These are phyloP conservation scores for Chelonus insularis DNA, from an alignment of 1,140 invertebrate genomes.

Conservation along the genomic window DNA sequence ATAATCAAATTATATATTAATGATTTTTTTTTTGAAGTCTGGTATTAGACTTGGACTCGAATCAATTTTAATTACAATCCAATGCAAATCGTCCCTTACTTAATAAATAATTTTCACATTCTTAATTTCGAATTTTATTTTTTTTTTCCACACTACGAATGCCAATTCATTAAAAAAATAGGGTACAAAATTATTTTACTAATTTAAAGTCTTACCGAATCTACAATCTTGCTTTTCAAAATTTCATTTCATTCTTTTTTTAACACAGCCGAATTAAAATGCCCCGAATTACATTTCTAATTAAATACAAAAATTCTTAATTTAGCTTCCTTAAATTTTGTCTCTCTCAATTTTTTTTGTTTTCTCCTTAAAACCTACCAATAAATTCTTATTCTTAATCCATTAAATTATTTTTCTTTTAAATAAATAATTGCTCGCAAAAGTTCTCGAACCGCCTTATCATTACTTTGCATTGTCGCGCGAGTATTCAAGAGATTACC, in stretches of 20 bases:
- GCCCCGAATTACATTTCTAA: slow-evolving; percentile 40
- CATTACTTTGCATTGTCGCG: slow-evolving; percentile 7
- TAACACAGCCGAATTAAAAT: slow-evolving; percentile 61
- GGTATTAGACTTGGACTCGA: too few species aligned
- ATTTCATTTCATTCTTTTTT: slow-evolving; percentile 28
- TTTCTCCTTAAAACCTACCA: slow-evolving; percentile 10
- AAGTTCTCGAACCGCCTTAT: slow-evolving; percentile 6
- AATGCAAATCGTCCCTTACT: slow-evolving; percentile 33
- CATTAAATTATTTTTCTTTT: background rate
- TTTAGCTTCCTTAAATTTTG: slow-evolving; percentile 30
- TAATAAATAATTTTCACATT: slow-evolving; percentile 36
- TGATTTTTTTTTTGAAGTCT: too few species aligned
- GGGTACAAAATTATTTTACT: slow-evolving; percentile 58
- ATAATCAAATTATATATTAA: too few species aligned
- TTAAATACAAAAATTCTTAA: slow-evolving; percentile 36
- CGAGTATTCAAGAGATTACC: background rate
- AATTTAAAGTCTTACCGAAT: slow-evolving; percentile 47
- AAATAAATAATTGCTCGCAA: background rate
- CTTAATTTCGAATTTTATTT: slow-evolving; percentile 5
- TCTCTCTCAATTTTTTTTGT: slow-evolving; percentile 22
- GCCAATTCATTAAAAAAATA: slow-evolving; percentile 58
- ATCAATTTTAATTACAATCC: background rate
- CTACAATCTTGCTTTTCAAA: slow-evolving; percentile 37
- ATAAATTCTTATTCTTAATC: slow-evolving; percentile 18
- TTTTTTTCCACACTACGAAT: background rate